Conservation (phyloP, 1,140 invertebrate genomes). For the Eufriesea mexicana region DNA sequence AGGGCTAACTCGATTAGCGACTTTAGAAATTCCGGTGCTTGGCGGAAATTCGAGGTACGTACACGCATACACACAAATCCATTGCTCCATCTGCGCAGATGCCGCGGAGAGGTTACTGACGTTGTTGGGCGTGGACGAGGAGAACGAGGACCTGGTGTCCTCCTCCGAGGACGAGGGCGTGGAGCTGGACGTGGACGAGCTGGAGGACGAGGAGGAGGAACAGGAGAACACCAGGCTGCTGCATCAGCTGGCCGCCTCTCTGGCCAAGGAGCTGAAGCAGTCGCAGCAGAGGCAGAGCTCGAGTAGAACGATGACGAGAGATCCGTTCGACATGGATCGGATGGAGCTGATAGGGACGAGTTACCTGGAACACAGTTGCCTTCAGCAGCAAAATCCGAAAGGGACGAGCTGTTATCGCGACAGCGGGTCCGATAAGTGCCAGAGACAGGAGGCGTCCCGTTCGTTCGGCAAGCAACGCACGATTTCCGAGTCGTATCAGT, state of each 20-base stretch:
- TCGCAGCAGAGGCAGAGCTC: slow-evolving; percentile 52
- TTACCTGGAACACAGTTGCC: slow-evolving; percentile 42
- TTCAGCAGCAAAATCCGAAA: slow-evolving; percentile 27
- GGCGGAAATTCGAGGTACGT: too few species aligned
- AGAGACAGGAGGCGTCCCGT: not conserved
- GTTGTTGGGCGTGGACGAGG: slow-evolving; percentile 71
- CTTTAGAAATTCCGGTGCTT: not conserved
- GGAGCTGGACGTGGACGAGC: slow-evolving; percentile 69
- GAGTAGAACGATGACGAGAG: not conserved
- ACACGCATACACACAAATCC: not conserved
- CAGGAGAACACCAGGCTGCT: slow-evolving; percentile 72
- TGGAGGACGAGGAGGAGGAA: slow-evolving; percentile 61
- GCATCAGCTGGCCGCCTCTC: slow-evolving; percentile 73
- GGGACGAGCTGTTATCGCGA: not conserved
- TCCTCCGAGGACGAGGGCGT: slow-evolving; percentile 79
- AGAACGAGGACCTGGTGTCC: slow-evolving; percentile 68
- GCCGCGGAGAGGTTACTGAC: slow-evolving; percentile 75
- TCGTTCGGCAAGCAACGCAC: slow-evolving; percentile 1
- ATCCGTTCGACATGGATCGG: slow-evolving; percentile 8
- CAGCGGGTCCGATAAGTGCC: not conserved
- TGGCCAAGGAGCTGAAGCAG: slow-evolving; percentile 74
- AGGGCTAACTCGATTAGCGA: not conserved
- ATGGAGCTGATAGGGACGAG: slow-evolving; percentile 53
- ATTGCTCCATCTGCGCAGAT: slow-evolving; percentile 59
- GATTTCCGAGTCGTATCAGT: not conserved